Evolutionary conservation across 1,140 invertebrate genomes (phyloP), one percentile per base, ranked within the genome.

Genomic region (Neodiprion fabricii): DNA sequence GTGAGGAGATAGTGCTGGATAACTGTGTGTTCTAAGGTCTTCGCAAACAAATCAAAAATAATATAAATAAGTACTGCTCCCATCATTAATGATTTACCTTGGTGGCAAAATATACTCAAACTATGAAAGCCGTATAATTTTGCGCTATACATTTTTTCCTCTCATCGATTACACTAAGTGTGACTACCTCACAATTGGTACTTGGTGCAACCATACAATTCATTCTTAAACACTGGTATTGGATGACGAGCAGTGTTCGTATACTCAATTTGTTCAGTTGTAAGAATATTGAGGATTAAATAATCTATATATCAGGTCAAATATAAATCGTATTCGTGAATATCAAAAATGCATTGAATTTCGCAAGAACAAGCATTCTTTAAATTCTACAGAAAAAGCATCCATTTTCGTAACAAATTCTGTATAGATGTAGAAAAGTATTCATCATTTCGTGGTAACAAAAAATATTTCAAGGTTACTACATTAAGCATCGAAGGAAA

Each of bases 1-100:
- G 53, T 7, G 53, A 12, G 53, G 7, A 17, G 53, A 61, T 5
- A 17, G 11, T 61, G 53, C n/a, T 61, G 53, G 53, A 61, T 61
- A 61, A 61, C 4, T 61, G 53, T 40, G 28, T 61, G 53, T 61
- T 61, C 5, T 61, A 61, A 61, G 53, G 53, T 61, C 53, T 61
- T 61, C 53, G 53, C 53, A 61, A 61, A 61, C 53, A 61, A 61
- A 61, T 61, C 53, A 61, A 61, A 61, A 61, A 61, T 61, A 61
- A 61, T 61, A 61, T 5, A 61, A 61, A 14, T 17, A 61, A 40
- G 28, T 40, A 40, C 5, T 61, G 53, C 8, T 61, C 53, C 53
- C 53, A 61, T 61, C 11, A 9, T 7, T 61, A 61, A 14, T 61
- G 53, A 14, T 14, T 61, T 61, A 61, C n/a, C 53, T 61, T 9